A percentile compares a stretch with the other conserved stretches of the same genome.
Conservation (phyloP, 1,140 invertebrate species). For the Oryzaephilus surinamensis region DNA sequence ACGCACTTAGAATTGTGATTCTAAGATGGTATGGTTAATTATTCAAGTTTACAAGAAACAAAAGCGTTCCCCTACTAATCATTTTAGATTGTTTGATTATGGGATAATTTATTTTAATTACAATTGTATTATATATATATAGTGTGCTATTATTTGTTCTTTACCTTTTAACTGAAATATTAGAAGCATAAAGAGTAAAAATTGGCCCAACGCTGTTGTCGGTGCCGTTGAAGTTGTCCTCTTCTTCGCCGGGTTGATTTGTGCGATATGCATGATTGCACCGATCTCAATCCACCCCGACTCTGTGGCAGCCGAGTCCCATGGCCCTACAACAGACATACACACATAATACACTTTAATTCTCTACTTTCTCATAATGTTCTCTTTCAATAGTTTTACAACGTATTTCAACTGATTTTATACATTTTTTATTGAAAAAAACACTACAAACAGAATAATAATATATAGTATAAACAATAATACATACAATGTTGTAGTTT, state of each 20-base stretch:
- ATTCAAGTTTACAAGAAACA: slow-evolving; percentile 30
- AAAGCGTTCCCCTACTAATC: slow-evolving; percentile 25
- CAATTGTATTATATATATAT: background rate
- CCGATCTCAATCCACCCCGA: slow-evolving; percentile 28
- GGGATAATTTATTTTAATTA: background rate
- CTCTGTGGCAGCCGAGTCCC: slow-evolving; percentile 22
- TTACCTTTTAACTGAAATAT: slow-evolving; percentile 15
- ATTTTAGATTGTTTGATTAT: slow-evolving; percentile 10
- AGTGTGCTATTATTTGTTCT: too few species aligned
- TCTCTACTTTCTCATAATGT: too few species aligned
- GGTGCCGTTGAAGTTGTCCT: slow-evolving; percentile 16
- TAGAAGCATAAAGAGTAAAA: slow-evolving; percentile 19
- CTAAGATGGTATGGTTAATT: slow-evolving; percentile 35
- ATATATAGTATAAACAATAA: too few species aligned
- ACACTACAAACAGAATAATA: too few species aligned
- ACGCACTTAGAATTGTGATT: slow-evolving; percentile 35
- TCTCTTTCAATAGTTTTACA: too few species aligned
- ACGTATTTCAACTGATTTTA: too few species aligned
- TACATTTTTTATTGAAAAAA: too few species aligned
- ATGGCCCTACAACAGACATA: slow-evolving; percentile 27
- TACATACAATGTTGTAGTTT: too few species aligned
- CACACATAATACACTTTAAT: too few species aligned
- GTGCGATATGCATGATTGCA: slow-evolving; percentile 22
- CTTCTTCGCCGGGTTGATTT: too few species aligned
- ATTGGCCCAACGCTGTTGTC: too few species aligned